These are phyloP conservation scores for Nyctalus aviator DNA, from an alignment of 2,797 vertebrate species.

Conservation along the genomic window DNA sequence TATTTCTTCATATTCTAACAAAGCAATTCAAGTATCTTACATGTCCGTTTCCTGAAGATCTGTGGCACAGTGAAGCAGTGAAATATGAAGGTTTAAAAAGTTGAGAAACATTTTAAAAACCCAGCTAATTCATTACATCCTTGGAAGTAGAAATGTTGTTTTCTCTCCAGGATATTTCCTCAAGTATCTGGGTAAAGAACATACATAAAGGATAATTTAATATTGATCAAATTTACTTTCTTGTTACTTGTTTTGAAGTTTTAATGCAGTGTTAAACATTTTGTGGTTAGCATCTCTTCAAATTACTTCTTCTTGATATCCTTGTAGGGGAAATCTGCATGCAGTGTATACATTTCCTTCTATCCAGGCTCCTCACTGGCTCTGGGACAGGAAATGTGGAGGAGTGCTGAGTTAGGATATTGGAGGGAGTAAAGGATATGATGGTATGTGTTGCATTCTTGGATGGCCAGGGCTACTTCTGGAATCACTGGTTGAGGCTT, in stretches of 20 bases:
- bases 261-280: conserved; percentile 43
- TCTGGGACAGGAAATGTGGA: neutral
- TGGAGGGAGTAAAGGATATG: neutral
- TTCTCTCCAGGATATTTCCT: neutral
- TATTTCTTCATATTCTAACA: conserved; percentile 82
- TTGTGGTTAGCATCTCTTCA: neutral
- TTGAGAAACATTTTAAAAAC: conserved; percentile 54
- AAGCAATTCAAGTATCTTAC: conserved; percentile 72
- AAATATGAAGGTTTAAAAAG: conserved; percentile 69
- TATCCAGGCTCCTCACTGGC: neutral
- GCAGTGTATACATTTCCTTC: neutral
- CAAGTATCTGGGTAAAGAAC: conserved; percentile 8
- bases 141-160: conserved; percentile 59
- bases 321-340: neutral
- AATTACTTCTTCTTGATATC: conserved; percentile 9
- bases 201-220: neutral
- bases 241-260: conserved; percentile 30
- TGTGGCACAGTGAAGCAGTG: conserved; percentile 44
- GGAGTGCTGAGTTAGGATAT: neutral
- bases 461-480: neutral
- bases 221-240: conserved; percentile 26
- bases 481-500: neutral
- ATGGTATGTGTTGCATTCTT: neutral
- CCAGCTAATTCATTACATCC: conserved; percentile 67
- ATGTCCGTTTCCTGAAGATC: conserved; percentile 83